A percentile compares a stretch with the other conserved stretches of the same genome.
Conservation (phyloP, 2,888 invertebrate genomes). For the Nomada fabriciana region DNA sequence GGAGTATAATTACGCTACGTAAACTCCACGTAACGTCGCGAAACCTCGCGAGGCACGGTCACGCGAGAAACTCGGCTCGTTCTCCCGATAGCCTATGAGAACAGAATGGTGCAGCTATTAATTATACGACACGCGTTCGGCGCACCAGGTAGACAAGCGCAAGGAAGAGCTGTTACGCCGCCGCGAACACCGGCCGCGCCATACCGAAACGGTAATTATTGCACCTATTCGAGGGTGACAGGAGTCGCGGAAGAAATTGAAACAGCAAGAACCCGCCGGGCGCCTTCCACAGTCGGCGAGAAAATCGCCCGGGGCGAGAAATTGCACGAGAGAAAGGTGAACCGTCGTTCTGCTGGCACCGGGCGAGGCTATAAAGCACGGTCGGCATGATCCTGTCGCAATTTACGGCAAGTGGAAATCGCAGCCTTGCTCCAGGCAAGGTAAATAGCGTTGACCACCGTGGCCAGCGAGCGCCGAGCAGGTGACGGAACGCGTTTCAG, state of each 20-base stretch:
- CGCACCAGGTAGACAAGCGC: conserved; percentile 2
- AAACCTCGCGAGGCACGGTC: neutral
- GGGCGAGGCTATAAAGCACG: conserved; percentile 53
- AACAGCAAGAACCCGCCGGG: conserved; percentile 58
- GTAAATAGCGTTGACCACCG: conserved; percentile 71
- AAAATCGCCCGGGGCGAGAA: conserved; percentile 72
- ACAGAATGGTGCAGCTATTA: conserved; percentile 15
- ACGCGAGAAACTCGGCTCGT: neutral
- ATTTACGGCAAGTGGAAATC: conserved; percentile 77
- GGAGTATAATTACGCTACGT: neutral
- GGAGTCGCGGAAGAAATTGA: conserved; percentile 54
- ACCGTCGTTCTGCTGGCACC: conserved; percentile 42
- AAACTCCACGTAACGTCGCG: neutral
- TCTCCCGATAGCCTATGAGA: neutral
- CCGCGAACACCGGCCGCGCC: neutral
- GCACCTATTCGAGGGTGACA: conserved; percentile 45
- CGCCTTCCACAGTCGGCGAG: conserved; percentile 58
- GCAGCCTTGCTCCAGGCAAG: conserved; percentile 81
- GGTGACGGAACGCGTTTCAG: conserved; percentile 44
- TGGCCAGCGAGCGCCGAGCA: conserved; percentile 41
- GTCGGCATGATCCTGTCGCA: conserved; percentile 72
- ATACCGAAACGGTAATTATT: conserved; percentile 43
- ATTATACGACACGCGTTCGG: conserved; percentile 14
- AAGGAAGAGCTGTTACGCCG: conserved; percentile 10
- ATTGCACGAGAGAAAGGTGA: conserved; percentile 75